phyloP scores from a whole-genome alignment of 2,113 vertebrate species.

The Casuarius casuarius region DNA sequence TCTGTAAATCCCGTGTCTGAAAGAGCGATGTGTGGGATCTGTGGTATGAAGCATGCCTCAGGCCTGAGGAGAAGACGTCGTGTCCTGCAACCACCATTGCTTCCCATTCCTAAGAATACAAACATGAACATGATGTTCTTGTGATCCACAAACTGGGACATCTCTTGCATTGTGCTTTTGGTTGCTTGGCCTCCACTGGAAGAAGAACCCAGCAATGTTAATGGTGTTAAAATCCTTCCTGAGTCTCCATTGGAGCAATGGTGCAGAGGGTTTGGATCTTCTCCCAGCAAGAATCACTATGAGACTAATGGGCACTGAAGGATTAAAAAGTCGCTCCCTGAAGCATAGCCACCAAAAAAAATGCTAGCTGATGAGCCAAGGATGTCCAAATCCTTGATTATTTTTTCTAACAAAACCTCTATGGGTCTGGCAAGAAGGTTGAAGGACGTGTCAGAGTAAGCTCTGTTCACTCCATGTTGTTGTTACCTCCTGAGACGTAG shows the following conservation, averaged over 20 bases:
- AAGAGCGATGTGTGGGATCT: slow-evolving; percentile 12
- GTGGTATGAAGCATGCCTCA: background rate
- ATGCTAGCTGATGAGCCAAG: background rate
- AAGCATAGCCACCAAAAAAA: background rate
- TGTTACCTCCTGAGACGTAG: background rate
- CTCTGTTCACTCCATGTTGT: background rate
- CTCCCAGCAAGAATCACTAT: slow-evolving; percentile 1
- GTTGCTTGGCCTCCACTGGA: background rate
- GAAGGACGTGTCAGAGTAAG: background rate
- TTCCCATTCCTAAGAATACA: background rate
- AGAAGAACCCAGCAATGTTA: background rate
- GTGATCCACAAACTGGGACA: background rate
- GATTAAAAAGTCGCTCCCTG: background rate
- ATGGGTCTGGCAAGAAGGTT: background rate
- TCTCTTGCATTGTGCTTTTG: background rate
- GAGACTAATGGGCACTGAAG: background rate
- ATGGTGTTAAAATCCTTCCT: background rate
- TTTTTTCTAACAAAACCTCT: background rate
- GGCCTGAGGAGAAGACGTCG: background rate
- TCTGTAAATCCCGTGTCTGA: background rate
- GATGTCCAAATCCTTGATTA: background rate
- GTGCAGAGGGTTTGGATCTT: slow-evolving; percentile 33
- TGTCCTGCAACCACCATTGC: slow-evolving; percentile 36
- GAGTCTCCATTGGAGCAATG: slow-evolving; percentile 22
- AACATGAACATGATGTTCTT: background rate